These are phyloP conservation scores for Takifugu ocellatus DNA, from an alignment of 2,797 vertebrate genomes.

Conservation along the genomic window DNA sequence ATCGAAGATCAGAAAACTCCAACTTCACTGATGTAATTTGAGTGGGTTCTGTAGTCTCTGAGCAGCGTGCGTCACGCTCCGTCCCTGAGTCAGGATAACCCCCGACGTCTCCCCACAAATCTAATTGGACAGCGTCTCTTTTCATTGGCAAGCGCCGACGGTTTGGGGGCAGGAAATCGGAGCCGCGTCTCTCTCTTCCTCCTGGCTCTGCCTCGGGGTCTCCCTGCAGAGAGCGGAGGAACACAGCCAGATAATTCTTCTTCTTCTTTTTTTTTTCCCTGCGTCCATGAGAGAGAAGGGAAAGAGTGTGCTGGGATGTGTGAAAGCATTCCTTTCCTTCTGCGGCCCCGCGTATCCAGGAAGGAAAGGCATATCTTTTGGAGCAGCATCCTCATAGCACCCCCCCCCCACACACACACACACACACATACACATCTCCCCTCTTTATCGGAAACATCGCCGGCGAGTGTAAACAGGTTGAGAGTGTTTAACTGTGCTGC, in stretches of 20 bases:
- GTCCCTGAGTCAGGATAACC: constrained; percentile 63
- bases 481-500: constrained; percentile 59
- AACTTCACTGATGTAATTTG: neutral
- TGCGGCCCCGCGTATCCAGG: constrained; percentile 52
- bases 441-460: constrained; percentile 67
- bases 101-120: constrained; percentile 48
- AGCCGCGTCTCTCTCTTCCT: constrained; percentile 53
- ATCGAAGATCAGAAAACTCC: neutral
- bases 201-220: constrained; percentile 54
- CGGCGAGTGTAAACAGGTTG: constrained; percentile 65
- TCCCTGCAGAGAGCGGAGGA: constrained; percentile 56
- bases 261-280: constrained; percentile 15
- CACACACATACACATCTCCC: constrained; percentile 24
- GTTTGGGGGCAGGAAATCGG: constrained; percentile 67
- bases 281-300: constrained; percentile 38
- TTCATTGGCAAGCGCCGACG: constrained; percentile 65
- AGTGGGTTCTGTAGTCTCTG: neutral
- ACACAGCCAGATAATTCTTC: constrained; percentile 38
- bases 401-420: constrained; percentile 9
- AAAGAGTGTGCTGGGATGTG: constrained; percentile 27
- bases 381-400: constrained; percentile 46
- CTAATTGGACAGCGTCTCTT: constrained; percentile 61
- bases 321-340: constrained; percentile 30
- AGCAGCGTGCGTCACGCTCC: neutral
- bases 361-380: constrained; percentile 72